A percentile compares a stretch with the other conserved stretches of the same genome.
Evolutionary conservation across 1,140 invertebrate species (phyloP).

Genomic region (Trichonephila clavipes): DNA sequence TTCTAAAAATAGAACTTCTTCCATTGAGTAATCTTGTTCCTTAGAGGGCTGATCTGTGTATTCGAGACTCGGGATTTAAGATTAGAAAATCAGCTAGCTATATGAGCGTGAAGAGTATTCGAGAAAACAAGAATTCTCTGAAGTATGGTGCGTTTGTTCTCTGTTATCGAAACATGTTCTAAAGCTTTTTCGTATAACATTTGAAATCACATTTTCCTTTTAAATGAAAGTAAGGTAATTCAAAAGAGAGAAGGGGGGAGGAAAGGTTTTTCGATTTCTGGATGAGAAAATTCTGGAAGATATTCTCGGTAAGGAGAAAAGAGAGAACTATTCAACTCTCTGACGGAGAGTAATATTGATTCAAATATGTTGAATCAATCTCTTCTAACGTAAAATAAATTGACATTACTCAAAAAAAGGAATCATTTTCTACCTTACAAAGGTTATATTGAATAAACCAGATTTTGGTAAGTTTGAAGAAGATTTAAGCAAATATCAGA

Average conservation of each 20-base stretch:
- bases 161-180: neutral
- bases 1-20: conserved; percentile 1
- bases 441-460: too few species aligned
- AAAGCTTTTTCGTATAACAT: neutral
- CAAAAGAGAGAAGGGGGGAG: neutral
- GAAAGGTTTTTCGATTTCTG: neutral
- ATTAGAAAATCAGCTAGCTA: neutral
- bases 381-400: too few species aligned
- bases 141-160: neutral
- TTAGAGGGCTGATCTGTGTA: neutral
- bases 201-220: neutral
- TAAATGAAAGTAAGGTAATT: neutral
- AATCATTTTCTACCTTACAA: too few species aligned
- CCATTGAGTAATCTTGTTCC: neutral
- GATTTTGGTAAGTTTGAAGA: too few species aligned
- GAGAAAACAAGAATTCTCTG: neutral
- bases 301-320: neutral
- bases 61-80: neutral
- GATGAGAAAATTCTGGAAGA: neutral
- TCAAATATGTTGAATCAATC: too few species aligned
- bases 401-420: too few species aligned
- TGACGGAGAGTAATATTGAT: too few species aligned
- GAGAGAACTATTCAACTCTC: neutral
- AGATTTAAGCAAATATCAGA: too few species aligned
- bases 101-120: neutral